Conservation (phyloP, 1,140 invertebrate species). For the Nymphalis io region DNA sequence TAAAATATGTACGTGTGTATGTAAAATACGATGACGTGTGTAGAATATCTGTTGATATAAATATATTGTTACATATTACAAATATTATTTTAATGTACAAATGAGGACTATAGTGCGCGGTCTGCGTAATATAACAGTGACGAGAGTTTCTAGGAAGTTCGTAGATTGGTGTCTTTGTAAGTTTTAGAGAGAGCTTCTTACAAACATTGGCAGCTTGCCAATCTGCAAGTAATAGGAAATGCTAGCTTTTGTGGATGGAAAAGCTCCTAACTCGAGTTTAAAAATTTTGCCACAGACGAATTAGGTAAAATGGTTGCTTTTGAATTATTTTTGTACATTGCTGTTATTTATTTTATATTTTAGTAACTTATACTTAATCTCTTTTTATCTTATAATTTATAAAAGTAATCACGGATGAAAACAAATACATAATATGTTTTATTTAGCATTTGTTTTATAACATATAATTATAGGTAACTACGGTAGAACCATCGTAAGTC, state of each 20-base stretch:
- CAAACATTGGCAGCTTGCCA: conserved; percentile 12
- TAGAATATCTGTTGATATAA: too few relatives aligned
- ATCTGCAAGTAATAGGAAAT: conserved; percentile 13
- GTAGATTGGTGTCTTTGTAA: conserved; percentile 12
- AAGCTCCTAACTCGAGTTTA: conserved; percentile 7
- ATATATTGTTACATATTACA: too few relatives aligned
- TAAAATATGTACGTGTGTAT: too few relatives aligned
- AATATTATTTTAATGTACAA: neutral
- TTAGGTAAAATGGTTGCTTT: neutral
- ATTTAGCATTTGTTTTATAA: too few relatives aligned
- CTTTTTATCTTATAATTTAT: too few relatives aligned
- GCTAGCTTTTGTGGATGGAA: neutral
- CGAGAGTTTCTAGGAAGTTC: conserved; percentile 4
- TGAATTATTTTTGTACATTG: neutral
- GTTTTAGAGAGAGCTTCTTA: conserved; percentile 8
- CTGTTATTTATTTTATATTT: too few relatives aligned
- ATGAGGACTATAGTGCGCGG: neutral
- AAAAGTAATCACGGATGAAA: too few relatives aligned
- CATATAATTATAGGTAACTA: too few relatives aligned
- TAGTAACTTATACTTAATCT: too few relatives aligned
- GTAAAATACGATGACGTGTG: too few relatives aligned
- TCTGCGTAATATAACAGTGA: conserved; percentile 5
- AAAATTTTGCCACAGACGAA: neutral
- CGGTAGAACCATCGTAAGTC: too few relatives aligned
- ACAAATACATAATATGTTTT: too few relatives aligned